Evolutionary conservation across 2,888 invertebrate species (phyloP).

Genomic region (Piscicola geometra): DNA sequence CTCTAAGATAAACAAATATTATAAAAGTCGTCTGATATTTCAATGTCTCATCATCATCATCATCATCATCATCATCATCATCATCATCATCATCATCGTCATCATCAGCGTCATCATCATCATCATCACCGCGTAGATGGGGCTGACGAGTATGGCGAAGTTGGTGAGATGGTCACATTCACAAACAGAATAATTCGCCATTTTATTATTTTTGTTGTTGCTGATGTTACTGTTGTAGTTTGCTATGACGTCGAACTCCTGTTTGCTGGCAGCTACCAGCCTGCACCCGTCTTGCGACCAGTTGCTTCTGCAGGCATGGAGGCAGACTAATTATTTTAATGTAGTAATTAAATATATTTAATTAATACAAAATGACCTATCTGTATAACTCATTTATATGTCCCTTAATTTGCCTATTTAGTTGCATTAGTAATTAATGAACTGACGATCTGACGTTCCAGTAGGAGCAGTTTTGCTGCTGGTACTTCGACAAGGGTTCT

Average conservation of each 20-base stretch:
- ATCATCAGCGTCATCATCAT: constrained; percentile 25
- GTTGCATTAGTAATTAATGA: no score
- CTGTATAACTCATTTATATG: no score
- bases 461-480: no score
- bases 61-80: constrained; percentile 32
- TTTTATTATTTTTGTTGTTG: not conserved
- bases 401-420: no score
- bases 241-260: not conserved
- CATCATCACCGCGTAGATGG: constrained; percentile 33
- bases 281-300: constrained; percentile 42
- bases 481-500: no score
- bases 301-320: constrained; percentile 33
- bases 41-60: constrained; percentile 31
- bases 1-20: no score
- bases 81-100: constrained; percentile 23
- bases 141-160: constrained; percentile 44
- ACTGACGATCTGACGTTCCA: no score
- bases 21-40: no score
- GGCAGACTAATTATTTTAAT: constrained; percentile 17
- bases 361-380: no score
- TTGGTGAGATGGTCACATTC: constrained; percentile 44
- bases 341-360: no score
- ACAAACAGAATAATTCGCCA: constrained; percentile 37
- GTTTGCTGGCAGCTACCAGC: not conserved
- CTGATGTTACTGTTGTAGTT: not conserved